Conservation (phyloP, 2,888 invertebrate species). For the Metopia argyrocephala region DNA sequence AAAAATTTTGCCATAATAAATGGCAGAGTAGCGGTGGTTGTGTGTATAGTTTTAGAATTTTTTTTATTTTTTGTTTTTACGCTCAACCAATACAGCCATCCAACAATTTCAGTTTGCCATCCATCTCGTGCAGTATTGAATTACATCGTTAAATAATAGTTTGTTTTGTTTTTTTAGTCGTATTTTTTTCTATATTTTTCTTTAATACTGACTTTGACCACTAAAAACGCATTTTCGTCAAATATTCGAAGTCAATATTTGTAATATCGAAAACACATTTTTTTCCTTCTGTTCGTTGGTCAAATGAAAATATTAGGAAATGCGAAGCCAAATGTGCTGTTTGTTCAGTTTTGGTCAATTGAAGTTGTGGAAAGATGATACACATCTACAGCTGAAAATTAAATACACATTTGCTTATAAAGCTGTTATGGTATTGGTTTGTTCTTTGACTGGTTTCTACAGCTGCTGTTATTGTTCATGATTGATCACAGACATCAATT, state of each 20-base stretch:
- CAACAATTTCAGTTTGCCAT: constrained; percentile 1
- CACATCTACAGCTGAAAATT: constrained; percentile 28
- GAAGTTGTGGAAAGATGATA: constrained; percentile 7
- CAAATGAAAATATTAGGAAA: constrained; percentile 52
- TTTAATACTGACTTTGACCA: constrained; percentile 36
- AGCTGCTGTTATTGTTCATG: constrained; percentile 28
- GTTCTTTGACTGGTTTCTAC: background rate
- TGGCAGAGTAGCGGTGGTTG: background rate
- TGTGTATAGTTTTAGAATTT: background rate
- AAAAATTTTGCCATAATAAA: background rate
- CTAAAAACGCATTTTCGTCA: constrained; percentile 61
- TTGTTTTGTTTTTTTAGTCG: background rate
- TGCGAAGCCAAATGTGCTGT: constrained; percentile 48
- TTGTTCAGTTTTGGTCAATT: constrained; percentile 42
- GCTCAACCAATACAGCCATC: background rate
- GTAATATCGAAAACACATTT: constrained; percentile 20
- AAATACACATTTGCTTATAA: constrained; percentile 36
- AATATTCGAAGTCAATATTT: constrained; percentile 58
- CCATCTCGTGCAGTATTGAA: constrained; percentile 46
- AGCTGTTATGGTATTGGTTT: background rate
- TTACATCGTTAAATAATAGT: constrained; percentile 50
- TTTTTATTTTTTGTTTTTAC: constrained; percentile 4
- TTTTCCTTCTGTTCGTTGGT: too few species aligned
- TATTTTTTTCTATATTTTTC: background rate
- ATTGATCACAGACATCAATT: constrained; percentile 61